These are phyloP conservation scores for Temnothorax longispinosus DNA, from an alignment of 1,140 invertebrate species.

Conservation along the genomic window DNA sequence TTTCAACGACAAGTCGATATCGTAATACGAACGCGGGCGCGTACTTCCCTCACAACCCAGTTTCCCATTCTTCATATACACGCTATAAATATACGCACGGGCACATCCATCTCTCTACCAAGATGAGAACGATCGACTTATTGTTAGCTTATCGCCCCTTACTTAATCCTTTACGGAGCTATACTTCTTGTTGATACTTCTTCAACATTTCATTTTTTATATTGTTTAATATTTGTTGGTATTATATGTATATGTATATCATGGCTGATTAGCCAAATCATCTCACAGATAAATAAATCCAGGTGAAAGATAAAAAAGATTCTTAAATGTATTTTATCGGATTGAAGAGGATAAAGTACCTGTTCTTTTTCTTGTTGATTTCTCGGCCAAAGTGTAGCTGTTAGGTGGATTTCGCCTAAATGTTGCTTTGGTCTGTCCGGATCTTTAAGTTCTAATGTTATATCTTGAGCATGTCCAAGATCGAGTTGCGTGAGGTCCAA, in stretches of 20 bases:
- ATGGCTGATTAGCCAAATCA: not conserved
- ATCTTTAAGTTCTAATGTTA: conserved; percentile 92
- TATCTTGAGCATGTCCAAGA: conserved; percentile 92
- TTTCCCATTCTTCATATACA: conserved; percentile 40
- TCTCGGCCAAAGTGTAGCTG: conserved; percentile 93
- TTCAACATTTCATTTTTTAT: not conserved
- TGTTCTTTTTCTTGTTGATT: conserved; percentile 97
- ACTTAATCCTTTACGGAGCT: not conserved
- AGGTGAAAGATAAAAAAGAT: not conserved
- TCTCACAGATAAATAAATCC: not conserved
- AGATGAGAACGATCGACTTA: conserved; percentile 46
- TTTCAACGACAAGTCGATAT: conserved; percentile 60
- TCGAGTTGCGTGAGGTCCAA: conserved; percentile 95
- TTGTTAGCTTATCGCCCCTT: conserved; percentile 7
- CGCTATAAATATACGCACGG: conserved; percentile 52
- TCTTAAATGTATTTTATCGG: not conserved
- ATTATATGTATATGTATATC: not conserved
- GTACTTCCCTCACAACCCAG: conserved; percentile 59
- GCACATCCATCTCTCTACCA: conserved; percentile 11
- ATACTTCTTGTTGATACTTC: not conserved
- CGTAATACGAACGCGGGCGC: conserved; percentile 46
- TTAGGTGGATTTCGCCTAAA: conserved; percentile 94
- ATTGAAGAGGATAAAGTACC: conserved; percentile 85
- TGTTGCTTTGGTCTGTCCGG: conserved; percentile 88
- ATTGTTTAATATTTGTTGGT: not conserved